phyloP scores from a whole-genome alignment of 1,140 invertebrate species.

The Cydia pomonella region DNA sequence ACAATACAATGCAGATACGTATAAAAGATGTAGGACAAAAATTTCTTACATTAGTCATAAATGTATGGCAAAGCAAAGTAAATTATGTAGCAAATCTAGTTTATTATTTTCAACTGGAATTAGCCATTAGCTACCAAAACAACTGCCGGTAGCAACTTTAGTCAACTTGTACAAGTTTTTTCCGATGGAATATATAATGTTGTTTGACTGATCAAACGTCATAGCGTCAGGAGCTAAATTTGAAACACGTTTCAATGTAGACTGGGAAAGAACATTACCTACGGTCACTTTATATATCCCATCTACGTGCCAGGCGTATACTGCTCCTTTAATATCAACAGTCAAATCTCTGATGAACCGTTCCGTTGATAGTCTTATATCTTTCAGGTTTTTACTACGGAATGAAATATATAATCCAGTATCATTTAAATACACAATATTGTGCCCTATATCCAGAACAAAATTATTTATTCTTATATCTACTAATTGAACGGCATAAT shows the following conservation, averaged over 20 bases:
- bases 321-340: conserved; percentile 56
- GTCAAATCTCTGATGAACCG: conserved; percentile 64
- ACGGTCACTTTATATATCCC: conserved; percentile 65
- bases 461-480: conserved; percentile 58
- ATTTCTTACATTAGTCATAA: too few relatives aligned
- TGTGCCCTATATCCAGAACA: conserved; percentile 55
- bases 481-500: conserved; percentile 54
- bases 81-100: too few relatives aligned
- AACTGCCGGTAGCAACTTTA: conserved; percentile 42
- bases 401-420: conserved; percentile 36
- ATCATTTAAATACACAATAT: conserved; percentile 54
- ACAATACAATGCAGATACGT: too few relatives aligned
- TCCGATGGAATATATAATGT: conserved; percentile 60
- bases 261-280: conserved; percentile 47
- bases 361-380: conserved; percentile 55
- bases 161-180: conserved; percentile 55
- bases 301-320: conserved; percentile 71
- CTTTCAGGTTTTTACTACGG: conserved; percentile 26
- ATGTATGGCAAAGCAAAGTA: too few relatives aligned
- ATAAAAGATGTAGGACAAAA: too few relatives aligned
- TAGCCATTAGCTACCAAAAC: background rate
- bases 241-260: conserved; percentile 55
- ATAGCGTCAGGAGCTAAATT: conserved; percentile 57
- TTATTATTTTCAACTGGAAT: too few relatives aligned
- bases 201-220: conserved; percentile 69